Evolutionary conservation across 2,888 invertebrate species (phyloP).

Genomic region (Cheilosia vulpina): DNA sequence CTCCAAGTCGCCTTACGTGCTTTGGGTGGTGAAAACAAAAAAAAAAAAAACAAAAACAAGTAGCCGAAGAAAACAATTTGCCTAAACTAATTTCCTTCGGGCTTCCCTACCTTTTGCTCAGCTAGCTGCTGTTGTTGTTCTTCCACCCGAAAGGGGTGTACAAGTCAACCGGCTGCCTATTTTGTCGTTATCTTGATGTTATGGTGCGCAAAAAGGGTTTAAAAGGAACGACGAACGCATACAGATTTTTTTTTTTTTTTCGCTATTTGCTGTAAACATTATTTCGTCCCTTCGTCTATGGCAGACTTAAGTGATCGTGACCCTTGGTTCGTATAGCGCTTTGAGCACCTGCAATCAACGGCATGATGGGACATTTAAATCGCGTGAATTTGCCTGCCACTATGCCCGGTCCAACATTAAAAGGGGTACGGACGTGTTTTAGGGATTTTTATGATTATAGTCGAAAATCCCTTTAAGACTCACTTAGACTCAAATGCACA

Average conservation of each 20-base stretch:
- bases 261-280: slow-evolving; percentile 51
- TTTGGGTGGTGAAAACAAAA: slow-evolving; percentile 49
- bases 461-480: slow-evolving; percentile 60
- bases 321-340: not conserved
- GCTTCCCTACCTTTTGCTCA: slow-evolving; percentile 3
- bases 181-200: slow-evolving; percentile 64
- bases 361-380: slow-evolving; percentile 52
- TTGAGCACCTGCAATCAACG: slow-evolving; percentile 53
- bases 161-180: slow-evolving; percentile 33
- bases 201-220: slow-evolving; percentile 56
- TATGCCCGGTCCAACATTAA: slow-evolving; percentile 22
- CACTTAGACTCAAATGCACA: slow-evolving; percentile 16
- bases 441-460: slow-evolving; percentile 70
- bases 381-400: slow-evolving; percentile 55
- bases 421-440: slow-evolving; percentile 61
- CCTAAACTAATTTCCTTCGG: slow-evolving; percentile 81
- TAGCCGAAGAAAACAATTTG: slow-evolving; percentile 80
- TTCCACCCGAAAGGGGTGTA: slow-evolving; percentile 1
- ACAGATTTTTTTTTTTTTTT: slow-evolving; percentile 3
- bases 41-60: not conserved
- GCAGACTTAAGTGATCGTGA: slow-evolving; percentile 54
- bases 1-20: slow-evolving; percentile 42
- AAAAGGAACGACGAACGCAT: slow-evolving; percentile 36
- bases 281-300: slow-evolving; percentile 42
- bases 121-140: not conserved